Conservation (phyloP, 2,888 invertebrate genomes). For the Cephus spinipes region DNA sequence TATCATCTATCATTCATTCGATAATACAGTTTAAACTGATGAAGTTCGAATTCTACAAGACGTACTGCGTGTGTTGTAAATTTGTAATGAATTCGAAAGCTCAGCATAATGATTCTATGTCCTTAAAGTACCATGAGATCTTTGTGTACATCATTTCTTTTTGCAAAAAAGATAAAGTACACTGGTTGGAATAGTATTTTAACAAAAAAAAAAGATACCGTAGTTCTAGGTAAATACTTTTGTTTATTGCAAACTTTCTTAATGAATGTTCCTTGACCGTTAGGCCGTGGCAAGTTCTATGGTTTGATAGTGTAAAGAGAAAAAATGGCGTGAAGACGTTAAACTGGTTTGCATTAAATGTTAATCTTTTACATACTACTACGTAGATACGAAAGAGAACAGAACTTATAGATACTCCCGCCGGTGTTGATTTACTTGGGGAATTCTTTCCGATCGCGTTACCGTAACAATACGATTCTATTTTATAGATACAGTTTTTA, state of each 20-base stretch:
- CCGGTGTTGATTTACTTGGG: neutral
- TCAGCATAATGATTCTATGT: neutral
- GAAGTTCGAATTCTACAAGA: neutral
- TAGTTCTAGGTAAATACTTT: neutral
- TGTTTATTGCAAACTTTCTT: neutral
- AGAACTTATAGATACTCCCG: neutral
- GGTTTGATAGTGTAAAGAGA: neutral
- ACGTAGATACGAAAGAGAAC: neutral
- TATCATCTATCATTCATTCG: neutral
- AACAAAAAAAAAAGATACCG: neutral
- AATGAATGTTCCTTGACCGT: neutral
- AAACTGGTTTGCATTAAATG: neutral
- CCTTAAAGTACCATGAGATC: neutral
- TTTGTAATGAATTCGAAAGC: neutral
- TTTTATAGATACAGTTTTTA: conserved; percentile 8
- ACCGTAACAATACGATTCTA: neutral
- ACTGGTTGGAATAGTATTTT: neutral
- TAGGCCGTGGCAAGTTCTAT: neutral
- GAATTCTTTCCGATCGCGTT: neutral
- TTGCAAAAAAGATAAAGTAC: neutral
- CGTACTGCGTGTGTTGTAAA: neutral
- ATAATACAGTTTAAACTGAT: neutral
- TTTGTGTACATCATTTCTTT: neutral
- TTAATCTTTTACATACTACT: neutral
- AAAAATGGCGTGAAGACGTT: neutral